Evolutionary conservation across 1,140 invertebrate genomes (phyloP).

Genomic region (Triops cancriformis): DNA sequence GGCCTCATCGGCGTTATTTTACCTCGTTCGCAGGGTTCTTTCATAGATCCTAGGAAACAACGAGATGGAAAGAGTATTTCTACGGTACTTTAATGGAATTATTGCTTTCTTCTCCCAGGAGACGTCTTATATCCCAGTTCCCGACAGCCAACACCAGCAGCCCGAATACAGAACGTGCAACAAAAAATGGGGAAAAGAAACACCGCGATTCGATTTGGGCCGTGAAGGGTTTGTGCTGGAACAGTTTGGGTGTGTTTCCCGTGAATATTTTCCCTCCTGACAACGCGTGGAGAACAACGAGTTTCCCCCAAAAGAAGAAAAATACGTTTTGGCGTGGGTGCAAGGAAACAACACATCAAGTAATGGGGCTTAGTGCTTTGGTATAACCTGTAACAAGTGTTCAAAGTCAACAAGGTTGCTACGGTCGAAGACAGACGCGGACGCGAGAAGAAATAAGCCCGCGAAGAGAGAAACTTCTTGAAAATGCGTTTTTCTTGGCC

Average conservation of each 20-base stretch:
- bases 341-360: too few species aligned
- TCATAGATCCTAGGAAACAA: background rate
- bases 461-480: background rate
- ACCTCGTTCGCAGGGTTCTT: background rate
- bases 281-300: background rate
- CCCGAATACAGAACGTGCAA: background rate
- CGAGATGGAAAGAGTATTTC: background rate
- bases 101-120: slow-evolving; percentile 13
- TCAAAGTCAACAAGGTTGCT: background rate
- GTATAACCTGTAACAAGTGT: background rate
- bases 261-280: background rate
- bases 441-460: background rate
- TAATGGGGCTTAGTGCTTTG: too few species aligned
- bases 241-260: background rate
- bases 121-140: background rate
- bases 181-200: background rate
- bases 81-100: background rate
- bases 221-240: background rate
- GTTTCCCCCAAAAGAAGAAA: background rate
- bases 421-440: background rate
- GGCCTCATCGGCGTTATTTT: background rate
- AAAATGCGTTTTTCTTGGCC: slow-evolving; percentile 8
- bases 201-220: background rate
- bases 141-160: background rate
- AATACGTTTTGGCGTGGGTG: background rate